A percentile compares a stretch with the other conserved stretches of the same genome.
phyloP scores from a whole-genome alignment of 1,140 invertebrate genomes.

The Grapholita molesta region DNA sequence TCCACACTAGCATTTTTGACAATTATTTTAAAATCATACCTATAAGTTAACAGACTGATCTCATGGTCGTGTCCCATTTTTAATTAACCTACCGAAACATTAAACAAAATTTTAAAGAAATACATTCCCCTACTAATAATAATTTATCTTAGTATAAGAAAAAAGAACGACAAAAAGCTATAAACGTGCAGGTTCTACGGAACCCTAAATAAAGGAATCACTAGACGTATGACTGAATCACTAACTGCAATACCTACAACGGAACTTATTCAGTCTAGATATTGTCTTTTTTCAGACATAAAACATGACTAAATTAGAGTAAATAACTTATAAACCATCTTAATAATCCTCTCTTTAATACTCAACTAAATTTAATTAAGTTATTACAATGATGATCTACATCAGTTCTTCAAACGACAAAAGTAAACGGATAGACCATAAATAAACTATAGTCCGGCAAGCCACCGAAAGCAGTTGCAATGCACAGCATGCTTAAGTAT shows the following conservation, averaged over 20 bases:
- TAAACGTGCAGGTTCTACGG: constrained; percentile 33
- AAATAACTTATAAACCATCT: constrained; percentile 48
- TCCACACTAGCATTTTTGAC: constrained; percentile 51
- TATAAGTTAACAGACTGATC: constrained; percentile 44
- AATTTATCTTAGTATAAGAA: constrained; percentile 53
- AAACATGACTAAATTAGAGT: constrained; percentile 59
- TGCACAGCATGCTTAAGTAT: no score
- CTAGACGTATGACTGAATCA: constrained; percentile 42
- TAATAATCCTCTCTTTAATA: constrained; percentile 45
- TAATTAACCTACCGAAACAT: constrained; percentile 23
- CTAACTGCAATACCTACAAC: constrained; percentile 41
- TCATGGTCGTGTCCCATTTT: constrained; percentile 38
- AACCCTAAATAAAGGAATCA: constrained; percentile 38
- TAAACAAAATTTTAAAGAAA: constrained; percentile 33
- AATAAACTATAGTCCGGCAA: no score
- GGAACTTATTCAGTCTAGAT: constrained; percentile 70
- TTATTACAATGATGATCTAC: constrained; percentile 39
- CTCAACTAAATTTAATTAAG: constrained; percentile 57
- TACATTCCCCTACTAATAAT: constrained; percentile 47
- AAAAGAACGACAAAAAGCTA: constrained; percentile 35
- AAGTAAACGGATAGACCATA: constrained; percentile 21
- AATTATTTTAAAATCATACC: constrained; percentile 55
- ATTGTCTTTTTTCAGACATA: constrained; percentile 64
- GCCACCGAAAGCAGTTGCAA: no score
- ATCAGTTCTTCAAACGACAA: constrained; percentile 37